Evolutionary conservation across 1,140 invertebrate species (phyloP).

Genomic region (Diachasma alloeum): DNA sequence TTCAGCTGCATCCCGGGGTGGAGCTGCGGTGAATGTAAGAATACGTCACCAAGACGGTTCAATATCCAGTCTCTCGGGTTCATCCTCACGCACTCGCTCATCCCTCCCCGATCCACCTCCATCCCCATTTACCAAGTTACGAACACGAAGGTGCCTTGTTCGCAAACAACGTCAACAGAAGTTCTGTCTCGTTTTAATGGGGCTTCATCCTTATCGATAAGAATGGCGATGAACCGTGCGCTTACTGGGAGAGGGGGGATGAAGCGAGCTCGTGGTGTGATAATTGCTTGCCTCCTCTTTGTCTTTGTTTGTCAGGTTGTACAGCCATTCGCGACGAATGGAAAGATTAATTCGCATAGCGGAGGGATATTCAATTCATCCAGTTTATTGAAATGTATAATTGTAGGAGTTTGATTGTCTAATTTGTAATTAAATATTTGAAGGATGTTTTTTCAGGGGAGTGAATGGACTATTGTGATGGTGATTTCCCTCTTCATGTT

Average conservation of each 20-base stretch:
- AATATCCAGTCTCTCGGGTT: background rate
- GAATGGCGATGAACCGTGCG: background rate
- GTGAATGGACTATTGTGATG: too few relatives aligned
- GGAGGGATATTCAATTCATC: background rate
- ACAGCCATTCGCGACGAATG: background rate
- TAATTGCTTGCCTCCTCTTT: conserved; percentile 4
- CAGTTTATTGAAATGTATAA: background rate
- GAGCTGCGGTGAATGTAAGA: background rate
- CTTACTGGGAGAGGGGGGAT: background rate
- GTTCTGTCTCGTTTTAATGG: background rate
- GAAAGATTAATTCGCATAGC: background rate
- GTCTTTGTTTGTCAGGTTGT: conserved; percentile 17
- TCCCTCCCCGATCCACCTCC: background rate
- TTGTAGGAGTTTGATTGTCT: background rate
- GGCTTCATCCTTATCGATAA: background rate
- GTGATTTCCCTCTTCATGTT: too few relatives aligned
- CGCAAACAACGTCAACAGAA: background rate
- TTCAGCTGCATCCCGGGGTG: background rate
- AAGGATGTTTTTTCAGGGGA: background rate
- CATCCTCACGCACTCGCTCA: background rate
- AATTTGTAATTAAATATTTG: background rate
- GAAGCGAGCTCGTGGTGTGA: background rate
- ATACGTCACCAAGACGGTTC: background rate
- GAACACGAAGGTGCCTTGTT: background rate
- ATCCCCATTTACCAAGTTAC: background rate